phyloP scores from a whole-genome alignment of 2,888 invertebrate genomes.

The Andrena minutula region DNA sequence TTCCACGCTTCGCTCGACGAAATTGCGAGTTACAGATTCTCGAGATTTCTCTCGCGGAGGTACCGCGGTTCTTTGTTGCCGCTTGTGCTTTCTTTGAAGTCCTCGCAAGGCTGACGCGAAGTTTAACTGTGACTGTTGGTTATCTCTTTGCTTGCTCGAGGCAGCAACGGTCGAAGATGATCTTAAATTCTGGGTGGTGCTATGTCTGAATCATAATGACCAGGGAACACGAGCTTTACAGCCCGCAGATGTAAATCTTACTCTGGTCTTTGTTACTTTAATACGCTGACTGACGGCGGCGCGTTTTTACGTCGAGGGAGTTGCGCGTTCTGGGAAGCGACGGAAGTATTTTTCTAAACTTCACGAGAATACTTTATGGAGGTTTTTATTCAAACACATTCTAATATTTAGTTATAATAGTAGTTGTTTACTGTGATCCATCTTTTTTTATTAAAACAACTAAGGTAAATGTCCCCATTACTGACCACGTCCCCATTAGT shows the following conservation, averaged over 20 bases:
- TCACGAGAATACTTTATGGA: too few species aligned
- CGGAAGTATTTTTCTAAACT: too few species aligned
- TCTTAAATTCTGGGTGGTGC: neutral
- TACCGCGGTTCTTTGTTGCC: neutral
- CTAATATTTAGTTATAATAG: too few species aligned
- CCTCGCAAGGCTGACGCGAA: neutral
- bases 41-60: neutral
- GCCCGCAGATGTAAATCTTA: neutral
- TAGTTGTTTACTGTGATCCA: too few species aligned
- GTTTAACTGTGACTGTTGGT: neutral
- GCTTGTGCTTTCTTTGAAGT: slow-evolving; percentile 22
- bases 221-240: slow-evolving; percentile 1
- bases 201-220: neutral
- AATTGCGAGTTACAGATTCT: slow-evolving; percentile 1
- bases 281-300: too few species aligned
- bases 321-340: too few species aligned
- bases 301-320: too few species aligned
- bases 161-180: slow-evolving; percentile 11
- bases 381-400: too few species aligned
- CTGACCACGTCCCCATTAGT: too few species aligned
- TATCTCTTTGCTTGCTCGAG: slow-evolving; percentile 2
- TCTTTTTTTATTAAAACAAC: too few species aligned
- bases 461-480: too few species aligned
- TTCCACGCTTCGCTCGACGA: neutral
- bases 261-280: too few species aligned